A percentile compares a stretch with the other conserved stretches of the same genome.
Conservation (phyloP, 1,140 invertebrate species). For the Dendrolimus punctatus region DNA sequence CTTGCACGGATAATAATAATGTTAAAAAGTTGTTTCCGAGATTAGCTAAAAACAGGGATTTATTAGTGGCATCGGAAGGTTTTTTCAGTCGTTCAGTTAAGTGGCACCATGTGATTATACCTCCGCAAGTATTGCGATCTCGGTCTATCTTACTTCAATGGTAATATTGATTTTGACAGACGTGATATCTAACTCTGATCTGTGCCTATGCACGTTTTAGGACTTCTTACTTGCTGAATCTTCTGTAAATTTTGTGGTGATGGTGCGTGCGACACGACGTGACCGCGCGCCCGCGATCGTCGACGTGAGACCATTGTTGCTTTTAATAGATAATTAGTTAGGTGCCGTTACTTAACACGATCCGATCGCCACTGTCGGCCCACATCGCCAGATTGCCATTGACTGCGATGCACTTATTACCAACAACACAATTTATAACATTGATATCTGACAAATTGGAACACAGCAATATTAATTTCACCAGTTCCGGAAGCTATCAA, state of each 20-base stretch:
- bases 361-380: slow-evolving; percentile 33
- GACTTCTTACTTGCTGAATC: background rate
- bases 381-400: slow-evolving; percentile 35
- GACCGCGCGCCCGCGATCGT: slow-evolving; percentile 22
- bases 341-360: slow-evolving; percentile 54
- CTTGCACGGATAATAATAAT: no score
- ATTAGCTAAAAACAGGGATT: no score
- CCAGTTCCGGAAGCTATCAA: no score
- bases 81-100: no score
- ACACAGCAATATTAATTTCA: no score
- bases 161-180: no score
- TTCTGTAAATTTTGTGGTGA: background rate
- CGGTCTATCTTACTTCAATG: no score
- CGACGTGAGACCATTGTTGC: slow-evolving; percentile 61
- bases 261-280: slow-evolving; percentile 28
- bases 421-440: background rate
- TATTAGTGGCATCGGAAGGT: no score
- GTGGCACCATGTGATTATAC: no score
- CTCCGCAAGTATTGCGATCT: no score
- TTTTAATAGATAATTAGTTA: slow-evolving; percentile 64
- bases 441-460: no score
- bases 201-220: background rate
- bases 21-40: no score
- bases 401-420: slow-evolving; percentile 21
- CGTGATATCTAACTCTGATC: background rate